phyloP scores from a whole-genome alignment of 2,797 vertebrate species.

The Micromesistius poutassou region DNA sequence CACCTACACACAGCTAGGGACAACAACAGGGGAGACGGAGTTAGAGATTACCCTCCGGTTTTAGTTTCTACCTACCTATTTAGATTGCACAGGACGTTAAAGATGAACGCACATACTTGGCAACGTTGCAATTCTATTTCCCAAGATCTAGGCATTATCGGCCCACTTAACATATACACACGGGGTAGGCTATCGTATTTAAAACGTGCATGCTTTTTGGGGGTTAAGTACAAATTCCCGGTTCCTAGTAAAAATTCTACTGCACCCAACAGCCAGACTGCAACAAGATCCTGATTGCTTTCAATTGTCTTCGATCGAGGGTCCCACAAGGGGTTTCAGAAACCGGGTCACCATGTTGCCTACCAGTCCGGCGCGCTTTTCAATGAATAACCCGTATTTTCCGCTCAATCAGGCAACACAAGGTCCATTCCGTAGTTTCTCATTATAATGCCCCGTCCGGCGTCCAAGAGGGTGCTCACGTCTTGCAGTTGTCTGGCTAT shows the following conservation, averaged over 20 bases:
- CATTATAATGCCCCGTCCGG: slow-evolving; percentile 29
- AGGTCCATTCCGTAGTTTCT: slow-evolving; percentile 59
- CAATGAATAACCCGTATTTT: slow-evolving; percentile 50
- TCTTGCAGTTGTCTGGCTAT: not conserved
- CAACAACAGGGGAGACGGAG: slow-evolving; percentile 8
- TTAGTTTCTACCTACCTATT: not conserved
- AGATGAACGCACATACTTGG: not conserved
- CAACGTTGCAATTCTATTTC: not conserved
- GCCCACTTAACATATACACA: not conserved
- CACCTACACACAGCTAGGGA: slow-evolving; percentile 70
- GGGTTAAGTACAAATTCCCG: slow-evolving; percentile 47
- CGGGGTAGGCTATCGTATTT: not conserved
- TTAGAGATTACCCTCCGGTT: slow-evolving; percentile 1
- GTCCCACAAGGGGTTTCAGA: slow-evolving; percentile 62
- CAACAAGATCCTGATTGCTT: slow-evolving; percentile 71
- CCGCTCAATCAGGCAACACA: slow-evolving; percentile 34
- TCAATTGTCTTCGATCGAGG: slow-evolving; percentile 71
- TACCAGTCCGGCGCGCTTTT: slow-evolving; percentile 51
- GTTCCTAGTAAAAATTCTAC: slow-evolving; percentile 29
- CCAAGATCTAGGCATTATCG: not conserved
- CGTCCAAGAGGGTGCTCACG: slow-evolving; percentile 12
- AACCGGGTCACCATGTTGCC: slow-evolving; percentile 64
- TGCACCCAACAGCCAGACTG: slow-evolving; percentile 56
- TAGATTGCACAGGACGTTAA: not conserved
- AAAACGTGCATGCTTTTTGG: slow-evolving; percentile 28